Evolutionary conservation across 2,888 invertebrate species (phyloP).

Genomic region (Phyllotreta striolata): DNA sequence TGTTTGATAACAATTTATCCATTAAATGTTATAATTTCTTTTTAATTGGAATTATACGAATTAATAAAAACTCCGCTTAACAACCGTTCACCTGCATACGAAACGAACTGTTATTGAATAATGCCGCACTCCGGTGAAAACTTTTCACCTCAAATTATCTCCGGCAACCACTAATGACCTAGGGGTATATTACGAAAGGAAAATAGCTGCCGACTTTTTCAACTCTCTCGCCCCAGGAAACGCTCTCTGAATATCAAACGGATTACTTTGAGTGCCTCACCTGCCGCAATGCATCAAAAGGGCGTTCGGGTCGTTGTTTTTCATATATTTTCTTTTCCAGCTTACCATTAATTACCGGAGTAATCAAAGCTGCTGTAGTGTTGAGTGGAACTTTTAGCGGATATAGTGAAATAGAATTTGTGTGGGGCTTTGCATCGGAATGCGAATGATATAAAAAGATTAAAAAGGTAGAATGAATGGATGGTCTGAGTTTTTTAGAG

Average conservation of each 20-base stretch:
- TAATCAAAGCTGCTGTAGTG: slow-evolving; percentile 18
- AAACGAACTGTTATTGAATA: slow-evolving; percentile 27
- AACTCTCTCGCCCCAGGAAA: slow-evolving; percentile 28
- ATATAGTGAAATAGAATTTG: slow-evolving; percentile 6
- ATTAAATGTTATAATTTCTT: too few species aligned
- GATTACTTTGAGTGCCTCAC: slow-evolving; percentile 30
- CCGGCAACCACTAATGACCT: slow-evolving; percentile 30
- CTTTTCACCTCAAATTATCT: slow-evolving; percentile 28
- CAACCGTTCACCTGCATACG: not conserved
- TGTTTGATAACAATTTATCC: too few species aligned
- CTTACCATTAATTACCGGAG: slow-evolving; percentile 24
- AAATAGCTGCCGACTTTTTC: slow-evolving; percentile 31
- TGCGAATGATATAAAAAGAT: too few species aligned
- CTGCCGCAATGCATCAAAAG: slow-evolving; percentile 34
- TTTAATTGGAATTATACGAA: too few species aligned
- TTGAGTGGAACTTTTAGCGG: not conserved
- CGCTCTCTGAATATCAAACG: slow-evolving; percentile 30
- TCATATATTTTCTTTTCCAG: slow-evolving; percentile 22
- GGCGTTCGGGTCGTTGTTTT: slow-evolving; percentile 23
- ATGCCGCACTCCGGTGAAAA: slow-evolving; percentile 22
- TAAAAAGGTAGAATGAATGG: too few species aligned
- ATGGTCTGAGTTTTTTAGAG: too few species aligned
- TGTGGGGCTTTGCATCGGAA: too few species aligned
- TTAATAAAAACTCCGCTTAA: too few species aligned
- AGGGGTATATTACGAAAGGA: slow-evolving; percentile 31